These are phyloP conservation scores for Aphidius ervi DNA, from an alignment of 1,140 invertebrate species.

Conservation along the genomic window DNA sequence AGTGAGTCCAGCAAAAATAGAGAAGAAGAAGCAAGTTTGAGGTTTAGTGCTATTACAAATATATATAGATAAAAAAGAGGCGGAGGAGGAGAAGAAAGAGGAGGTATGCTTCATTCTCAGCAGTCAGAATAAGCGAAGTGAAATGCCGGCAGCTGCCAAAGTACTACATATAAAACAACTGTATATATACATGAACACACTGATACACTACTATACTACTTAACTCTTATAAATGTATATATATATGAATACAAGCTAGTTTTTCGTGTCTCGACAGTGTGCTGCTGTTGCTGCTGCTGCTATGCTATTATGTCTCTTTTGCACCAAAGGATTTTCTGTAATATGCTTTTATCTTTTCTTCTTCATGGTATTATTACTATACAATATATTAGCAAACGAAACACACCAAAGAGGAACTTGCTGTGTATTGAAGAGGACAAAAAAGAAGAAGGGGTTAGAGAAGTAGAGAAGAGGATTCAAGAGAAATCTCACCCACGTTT, in stretches of 20 bases:
- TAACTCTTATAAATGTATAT: no score
- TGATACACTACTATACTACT: no score
- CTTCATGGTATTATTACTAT: no score
- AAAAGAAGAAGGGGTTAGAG: not conserved
- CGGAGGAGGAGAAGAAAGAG: slow-evolving; percentile 2
- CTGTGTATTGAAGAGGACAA: not conserved
- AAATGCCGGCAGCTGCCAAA: slow-evolving; percentile 3
- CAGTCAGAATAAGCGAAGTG: slow-evolving; percentile 8
- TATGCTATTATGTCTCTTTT: not conserved
- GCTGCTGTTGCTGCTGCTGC: not conserved
- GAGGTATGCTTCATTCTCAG: not conserved
- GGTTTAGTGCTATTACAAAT: no score
- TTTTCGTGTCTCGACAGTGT: slow-evolving; percentile 5
- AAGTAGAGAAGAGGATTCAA: not conserved
- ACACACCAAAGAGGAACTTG: not conserved
- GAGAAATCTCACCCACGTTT: slow-evolving; percentile 29
- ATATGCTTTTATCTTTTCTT: no score
- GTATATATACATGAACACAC: no score
- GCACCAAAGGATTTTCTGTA: no score
- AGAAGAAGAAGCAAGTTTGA: no score
- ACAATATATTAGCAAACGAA: not conserved
- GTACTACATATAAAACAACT: not conserved
- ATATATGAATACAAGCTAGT: not conserved
- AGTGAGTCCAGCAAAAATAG: no score
- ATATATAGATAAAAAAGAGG: not conserved